phyloP scores from a whole-genome alignment of 2,888 invertebrate genomes.

The Keiferia lycopersicella region DNA sequence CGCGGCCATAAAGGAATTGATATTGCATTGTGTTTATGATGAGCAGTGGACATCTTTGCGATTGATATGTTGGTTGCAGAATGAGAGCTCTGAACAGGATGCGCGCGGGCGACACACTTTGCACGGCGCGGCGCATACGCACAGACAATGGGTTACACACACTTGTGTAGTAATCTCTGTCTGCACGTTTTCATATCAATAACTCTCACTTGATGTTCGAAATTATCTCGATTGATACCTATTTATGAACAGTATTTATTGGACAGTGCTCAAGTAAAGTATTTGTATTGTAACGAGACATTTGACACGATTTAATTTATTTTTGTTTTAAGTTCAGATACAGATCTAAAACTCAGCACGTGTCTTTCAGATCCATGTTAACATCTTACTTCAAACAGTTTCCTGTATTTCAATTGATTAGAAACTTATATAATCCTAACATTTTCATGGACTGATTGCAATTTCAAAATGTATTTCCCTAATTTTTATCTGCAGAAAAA shows the following conservation, averaged over 20 bases:
- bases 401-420: too few species aligned
- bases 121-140: slow-evolving; percentile 35
- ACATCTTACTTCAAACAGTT: too few species aligned
- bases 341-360: too few species aligned
- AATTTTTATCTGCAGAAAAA: too few species aligned
- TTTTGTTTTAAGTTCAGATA: too few species aligned
- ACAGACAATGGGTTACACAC: slow-evolving; percentile 41
- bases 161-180: slow-evolving; percentile 21
- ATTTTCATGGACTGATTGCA: too few species aligned
- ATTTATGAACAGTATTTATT: not conserved
- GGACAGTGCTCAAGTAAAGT: not conserved
- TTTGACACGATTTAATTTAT: too few species aligned
- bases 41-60: slow-evolving; percentile 9
- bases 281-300: not conserved
- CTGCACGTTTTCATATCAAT: slow-evolving; percentile 25
- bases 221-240: not conserved
- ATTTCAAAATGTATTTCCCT: too few species aligned
- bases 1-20: not conserved
- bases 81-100: slow-evolving; percentile 28
- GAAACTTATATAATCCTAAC: too few species aligned
- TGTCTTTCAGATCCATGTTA: too few species aligned
- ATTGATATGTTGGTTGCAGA: not conserved
- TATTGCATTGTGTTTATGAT: not conserved
- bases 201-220: slow-evolving; percentile 15
- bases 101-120: slow-evolving; percentile 55